Conservation (phyloP, 2,113 vertebrate species). For the Plotosus lineatus region DNA sequence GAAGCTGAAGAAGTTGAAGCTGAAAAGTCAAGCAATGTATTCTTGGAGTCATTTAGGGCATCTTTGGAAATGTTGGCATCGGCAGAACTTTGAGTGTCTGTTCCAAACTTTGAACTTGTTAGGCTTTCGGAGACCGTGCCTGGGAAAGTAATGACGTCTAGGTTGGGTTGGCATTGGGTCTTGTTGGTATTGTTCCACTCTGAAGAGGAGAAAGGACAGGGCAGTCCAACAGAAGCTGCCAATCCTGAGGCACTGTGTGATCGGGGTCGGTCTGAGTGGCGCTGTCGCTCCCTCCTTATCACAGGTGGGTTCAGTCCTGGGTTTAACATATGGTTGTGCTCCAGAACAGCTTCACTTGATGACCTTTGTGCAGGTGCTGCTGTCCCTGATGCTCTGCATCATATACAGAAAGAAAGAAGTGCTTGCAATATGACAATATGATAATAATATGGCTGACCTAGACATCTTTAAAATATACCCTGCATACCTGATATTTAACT, state of each 20-base stretch:
- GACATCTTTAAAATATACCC: too few relatives aligned
- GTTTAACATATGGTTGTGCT: constrained; percentile 24
- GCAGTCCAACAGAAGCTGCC: constrained; percentile 74
- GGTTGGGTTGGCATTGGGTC: constrained; percentile 59
- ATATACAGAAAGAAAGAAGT: constrained; percentile 42
- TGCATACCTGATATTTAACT: too few relatives aligned
- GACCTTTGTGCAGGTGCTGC: constrained; percentile 8
- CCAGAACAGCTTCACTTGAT: background rate
- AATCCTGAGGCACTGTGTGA: constrained; percentile 62
- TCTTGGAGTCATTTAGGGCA: constrained; percentile 44
- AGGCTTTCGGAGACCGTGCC: background rate
- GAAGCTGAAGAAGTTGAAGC: constrained; percentile 6
- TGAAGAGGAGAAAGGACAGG: constrained; percentile 61
- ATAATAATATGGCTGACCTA: background rate
- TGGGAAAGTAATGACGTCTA: constrained; percentile 65
- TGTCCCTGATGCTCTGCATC: constrained; percentile 37
- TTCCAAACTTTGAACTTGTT: background rate
- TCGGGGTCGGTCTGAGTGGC: constrained; percentile 62
- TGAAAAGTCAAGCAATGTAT: constrained; percentile 52
- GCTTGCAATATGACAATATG: background rate
- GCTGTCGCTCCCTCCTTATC: constrained; percentile 59
- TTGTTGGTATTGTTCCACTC: constrained; percentile 56
- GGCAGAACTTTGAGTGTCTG: constrained; percentile 39
- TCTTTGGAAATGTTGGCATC: constrained; percentile 57
- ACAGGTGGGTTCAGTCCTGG: constrained; percentile 47